Percentiles rank a stretch among this genome's conserved stretches.
These are phyloP conservation scores for Ceratotherium simum DNA, from an alignment of 2,113 vertebrate species.

Conservation along the genomic window DNA sequence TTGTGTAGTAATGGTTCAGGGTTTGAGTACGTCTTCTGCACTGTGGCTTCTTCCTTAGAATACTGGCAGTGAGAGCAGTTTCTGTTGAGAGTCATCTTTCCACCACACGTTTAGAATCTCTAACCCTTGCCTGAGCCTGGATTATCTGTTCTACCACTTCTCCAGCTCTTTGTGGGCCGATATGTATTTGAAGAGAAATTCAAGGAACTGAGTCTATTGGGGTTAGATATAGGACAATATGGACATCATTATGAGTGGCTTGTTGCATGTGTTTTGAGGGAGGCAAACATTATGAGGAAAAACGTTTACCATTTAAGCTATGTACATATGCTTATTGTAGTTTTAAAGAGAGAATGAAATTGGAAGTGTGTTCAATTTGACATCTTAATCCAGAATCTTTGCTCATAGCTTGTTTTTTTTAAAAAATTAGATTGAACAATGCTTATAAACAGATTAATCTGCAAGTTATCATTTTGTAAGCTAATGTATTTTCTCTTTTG, in stretches of 20 bases:
- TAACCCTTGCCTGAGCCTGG: background rate
- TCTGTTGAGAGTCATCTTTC: background rate
- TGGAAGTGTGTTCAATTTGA: background rate
- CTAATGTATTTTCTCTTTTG: background rate
- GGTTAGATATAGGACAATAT: background rate
- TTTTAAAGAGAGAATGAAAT: slow-evolving; percentile 38
- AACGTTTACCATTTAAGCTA: background rate
- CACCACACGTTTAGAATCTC: too few species aligned
- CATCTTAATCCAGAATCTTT: background rate
- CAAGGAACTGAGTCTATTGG: background rate
- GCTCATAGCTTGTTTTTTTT: background rate
- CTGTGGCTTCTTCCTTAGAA: background rate
- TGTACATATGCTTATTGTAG: background rate
- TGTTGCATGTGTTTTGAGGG: background rate
- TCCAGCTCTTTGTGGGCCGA: background rate
- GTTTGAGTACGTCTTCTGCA: background rate
- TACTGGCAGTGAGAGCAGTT: background rate
- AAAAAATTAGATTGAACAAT: background rate
- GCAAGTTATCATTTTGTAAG: background rate
- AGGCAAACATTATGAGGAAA: background rate
- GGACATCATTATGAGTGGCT: background rate
- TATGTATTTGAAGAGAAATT: background rate
- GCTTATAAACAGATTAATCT: background rate
- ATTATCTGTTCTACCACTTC: background rate
- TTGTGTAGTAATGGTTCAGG: background rate